phyloP scores from a whole-genome alignment of 92 coral and sea anemone species.

The Blastomussa wellsi region DNA sequence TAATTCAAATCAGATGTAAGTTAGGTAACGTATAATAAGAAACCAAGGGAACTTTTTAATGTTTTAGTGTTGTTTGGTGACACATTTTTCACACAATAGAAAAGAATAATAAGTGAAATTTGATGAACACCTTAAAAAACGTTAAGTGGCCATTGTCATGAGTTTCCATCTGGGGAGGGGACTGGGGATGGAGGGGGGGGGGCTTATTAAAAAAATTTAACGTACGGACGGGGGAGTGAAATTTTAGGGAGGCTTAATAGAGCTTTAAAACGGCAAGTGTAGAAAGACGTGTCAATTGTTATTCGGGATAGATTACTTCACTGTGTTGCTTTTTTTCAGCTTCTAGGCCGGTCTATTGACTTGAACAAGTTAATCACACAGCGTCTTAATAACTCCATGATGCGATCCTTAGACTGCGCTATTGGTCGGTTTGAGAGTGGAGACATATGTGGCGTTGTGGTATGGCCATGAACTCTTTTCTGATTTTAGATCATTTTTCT shows the following conservation, averaged over 20 bases:
- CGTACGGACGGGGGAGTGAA: no score
- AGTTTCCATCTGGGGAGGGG: background rate
- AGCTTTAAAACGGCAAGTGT: background rate
- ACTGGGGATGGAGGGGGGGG: background rate
- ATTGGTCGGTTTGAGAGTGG: constrained; percentile 98
- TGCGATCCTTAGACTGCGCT: constrained; percentile 84
- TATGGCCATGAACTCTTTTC: constrained; percentile 22
- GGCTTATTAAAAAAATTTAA: no score
- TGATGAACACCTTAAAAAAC: no score
- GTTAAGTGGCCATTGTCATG: no score
- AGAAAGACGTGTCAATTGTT: no score
- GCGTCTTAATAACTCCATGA: constrained; percentile 85
- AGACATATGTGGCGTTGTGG: constrained; percentile 97
- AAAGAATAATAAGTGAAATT: no score
- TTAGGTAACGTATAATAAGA: no score
- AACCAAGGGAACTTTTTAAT: no score
- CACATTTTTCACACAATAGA: no score
- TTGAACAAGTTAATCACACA: constrained; percentile 90
- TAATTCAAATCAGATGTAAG: no score
- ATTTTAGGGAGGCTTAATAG: background rate
- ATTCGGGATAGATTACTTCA: background rate
- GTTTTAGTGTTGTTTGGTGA: no score
- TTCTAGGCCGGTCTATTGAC: constrained; percentile 95
- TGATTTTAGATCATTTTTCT: background rate
- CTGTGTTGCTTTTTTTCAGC: constrained; percentile 38